phyloP scores from a whole-genome alignment of 2,888 invertebrate genomes.

The Hypomecis atomaria region DNA sequence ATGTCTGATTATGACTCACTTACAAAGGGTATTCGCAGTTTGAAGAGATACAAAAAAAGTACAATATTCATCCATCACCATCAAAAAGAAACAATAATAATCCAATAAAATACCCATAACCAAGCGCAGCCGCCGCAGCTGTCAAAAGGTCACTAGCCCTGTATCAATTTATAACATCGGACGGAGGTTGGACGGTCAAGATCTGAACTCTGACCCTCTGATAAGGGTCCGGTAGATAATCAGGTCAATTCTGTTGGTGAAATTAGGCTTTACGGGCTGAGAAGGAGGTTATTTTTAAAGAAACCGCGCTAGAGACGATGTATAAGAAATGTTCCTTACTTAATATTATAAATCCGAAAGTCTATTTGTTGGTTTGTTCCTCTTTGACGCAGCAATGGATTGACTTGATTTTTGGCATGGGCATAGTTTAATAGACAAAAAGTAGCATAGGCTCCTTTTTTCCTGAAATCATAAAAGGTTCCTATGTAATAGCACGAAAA shows the following conservation, averaged over 20 bases:
- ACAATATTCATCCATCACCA: slow-evolving; percentile 4
- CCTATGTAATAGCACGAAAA: too few relatives aligned
- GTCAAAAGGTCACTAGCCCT: slow-evolving; percentile 47
- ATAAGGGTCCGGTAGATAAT: slow-evolving; percentile 34
- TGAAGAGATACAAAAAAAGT: not conserved
- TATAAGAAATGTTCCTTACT: not conserved
- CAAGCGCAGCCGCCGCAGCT: slow-evolving; percentile 18
- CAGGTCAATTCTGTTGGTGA: slow-evolving; percentile 25
- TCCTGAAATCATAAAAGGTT: too few relatives aligned
- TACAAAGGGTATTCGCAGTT: too few relatives aligned
- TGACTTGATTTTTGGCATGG: too few relatives aligned
- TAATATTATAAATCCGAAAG: too few relatives aligned
- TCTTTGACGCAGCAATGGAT: too few relatives aligned
- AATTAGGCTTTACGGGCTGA: slow-evolving; percentile 4
- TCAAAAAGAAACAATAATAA: slow-evolving; percentile 16
- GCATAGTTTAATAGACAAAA: too few relatives aligned
- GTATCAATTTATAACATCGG: slow-evolving; percentile 40
- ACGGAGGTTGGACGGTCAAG: slow-evolving; percentile 27
- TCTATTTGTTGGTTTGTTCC: too few relatives aligned
- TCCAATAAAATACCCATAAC: slow-evolving; percentile 9
- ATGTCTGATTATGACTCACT: too few relatives aligned
- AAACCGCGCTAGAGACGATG: not conserved
- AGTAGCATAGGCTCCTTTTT: too few relatives aligned
- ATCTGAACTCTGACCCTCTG: slow-evolving; percentile 29
- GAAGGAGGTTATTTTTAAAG: slow-evolving; percentile 2